Evolutionary conservation across 2,888 invertebrate species (phyloP).

Genomic region (Melieria picta): DNA sequence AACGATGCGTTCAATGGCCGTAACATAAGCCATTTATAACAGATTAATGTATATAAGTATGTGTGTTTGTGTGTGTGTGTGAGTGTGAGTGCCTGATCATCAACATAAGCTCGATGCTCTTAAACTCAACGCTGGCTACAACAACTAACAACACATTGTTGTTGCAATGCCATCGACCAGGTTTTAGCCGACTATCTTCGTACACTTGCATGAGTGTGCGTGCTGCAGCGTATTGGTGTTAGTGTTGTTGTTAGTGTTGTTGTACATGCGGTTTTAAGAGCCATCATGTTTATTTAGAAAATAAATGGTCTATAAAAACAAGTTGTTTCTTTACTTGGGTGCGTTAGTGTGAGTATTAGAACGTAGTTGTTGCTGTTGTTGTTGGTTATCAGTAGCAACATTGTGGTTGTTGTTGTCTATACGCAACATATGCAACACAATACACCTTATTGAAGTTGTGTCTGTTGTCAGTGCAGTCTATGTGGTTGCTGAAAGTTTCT

Average conservation of each 20-base stretch:
- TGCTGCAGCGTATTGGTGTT: background rate
- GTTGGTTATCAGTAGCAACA: background rate
- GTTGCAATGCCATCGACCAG: background rate
- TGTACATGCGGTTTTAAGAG: conserved; percentile 23
- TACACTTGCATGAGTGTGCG: background rate
- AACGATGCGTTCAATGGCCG: conserved; percentile 28
- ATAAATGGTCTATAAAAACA: conserved; percentile 39
- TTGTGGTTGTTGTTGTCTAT: conserved; percentile 2
- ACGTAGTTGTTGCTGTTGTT: conserved; percentile 9
- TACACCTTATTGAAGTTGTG: conserved; percentile 24
- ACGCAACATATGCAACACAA: conserved; percentile 12
- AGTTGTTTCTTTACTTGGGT: conserved; percentile 35
- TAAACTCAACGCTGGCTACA: background rate
- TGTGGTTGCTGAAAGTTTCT: conserved; percentile 1
- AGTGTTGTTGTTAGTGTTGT: background rate
- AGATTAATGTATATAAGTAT: conserved; percentile 35
- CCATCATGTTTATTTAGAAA: conserved; percentile 38
- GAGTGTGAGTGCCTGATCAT: background rate
- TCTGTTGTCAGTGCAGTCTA: conserved; percentile 15
- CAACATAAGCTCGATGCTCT: conserved; percentile 18
- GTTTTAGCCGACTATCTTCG: background rate
- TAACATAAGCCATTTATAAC: conserved; percentile 39
- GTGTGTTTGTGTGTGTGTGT: background rate
- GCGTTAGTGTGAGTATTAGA: too few relatives aligned
- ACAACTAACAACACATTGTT: background rate